Evolutionary conservation across 2,888 invertebrate genomes (phyloP), one percentile per base, ranked within the genome.

Genomic region (Pegoplata infirma): DNA sequence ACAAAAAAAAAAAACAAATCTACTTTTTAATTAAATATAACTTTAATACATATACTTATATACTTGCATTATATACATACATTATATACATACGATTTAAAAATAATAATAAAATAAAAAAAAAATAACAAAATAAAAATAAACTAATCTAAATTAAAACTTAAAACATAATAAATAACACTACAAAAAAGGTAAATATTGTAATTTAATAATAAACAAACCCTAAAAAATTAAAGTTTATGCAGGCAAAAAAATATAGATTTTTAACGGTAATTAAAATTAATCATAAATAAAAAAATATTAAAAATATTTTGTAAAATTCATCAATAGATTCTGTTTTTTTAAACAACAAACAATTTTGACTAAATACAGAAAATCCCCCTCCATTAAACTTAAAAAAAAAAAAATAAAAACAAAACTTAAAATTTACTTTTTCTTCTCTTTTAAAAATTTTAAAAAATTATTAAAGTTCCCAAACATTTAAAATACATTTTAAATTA

Each of bases 31-130:
- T 67, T 67, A 75, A 67, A 75, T 67, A 79, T 75, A 75, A 79
- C 67, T 79, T 71, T 67, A 74, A 79, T 53, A 75, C 59, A 78
- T 68, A 78, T 61, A 78, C 66, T 32, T 78, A 69, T 64, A 69
- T 78, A 79, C 44, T 71, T 79, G 66, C 78, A 79, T 71, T 75
- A 79, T 71, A 79, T 73, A 77, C 77, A 72, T 67, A 76, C 71
- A 69, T 49, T 64, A 72, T 47, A 76, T 68, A 78, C 58, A 61
- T 61, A 68, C 51, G 53, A 66, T 61, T n/a, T n/a, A n/a, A n/a
- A n/a, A n/a, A n/a, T n/a, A n/a, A n/a, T n/a, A n/a, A 28, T 19
- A 10, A 56, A 47, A 56, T 40, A 58, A 14, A 51, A 58, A 46
- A 36, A 53, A 32, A n/a, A n/a, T n/a, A n/a, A n/a, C n/a, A n/a